phyloP scores from a whole-genome alignment of 1,140 invertebrate genomes.

The Atta colombica region DNA sequence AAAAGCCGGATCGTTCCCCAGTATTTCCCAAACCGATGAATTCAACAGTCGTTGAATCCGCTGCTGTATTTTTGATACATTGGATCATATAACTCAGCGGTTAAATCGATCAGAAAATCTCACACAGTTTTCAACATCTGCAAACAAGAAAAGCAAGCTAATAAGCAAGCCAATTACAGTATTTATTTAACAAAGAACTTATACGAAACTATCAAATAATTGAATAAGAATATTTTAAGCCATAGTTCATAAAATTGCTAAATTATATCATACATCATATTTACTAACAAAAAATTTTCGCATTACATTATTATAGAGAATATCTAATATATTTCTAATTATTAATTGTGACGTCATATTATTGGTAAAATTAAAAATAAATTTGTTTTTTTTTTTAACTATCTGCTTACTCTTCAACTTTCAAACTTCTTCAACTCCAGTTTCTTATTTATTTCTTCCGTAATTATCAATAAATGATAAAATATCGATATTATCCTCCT shows the following conservation, averaged over 20 bases:
- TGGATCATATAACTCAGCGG: conserved; percentile 22
- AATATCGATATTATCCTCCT: conserved; percentile 51
- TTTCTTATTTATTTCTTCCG: conserved; percentile 15
- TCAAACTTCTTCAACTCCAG: neutral
- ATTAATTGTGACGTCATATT: neutral
- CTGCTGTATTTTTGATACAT: conserved; percentile 32
- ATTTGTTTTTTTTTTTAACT: neutral
- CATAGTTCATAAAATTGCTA: neutral
- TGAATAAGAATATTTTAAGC: neutral
- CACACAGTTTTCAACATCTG: neutral
- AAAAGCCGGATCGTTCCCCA: neutral
- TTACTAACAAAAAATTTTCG: neutral
- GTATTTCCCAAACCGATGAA: conserved; percentile 36
- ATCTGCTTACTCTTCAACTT: no score
- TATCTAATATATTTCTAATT: neutral
- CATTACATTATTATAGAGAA: neutral
- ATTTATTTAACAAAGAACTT: neutral
- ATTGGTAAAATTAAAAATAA: neutral
- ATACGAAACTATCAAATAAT: neutral
- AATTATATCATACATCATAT: neutral
- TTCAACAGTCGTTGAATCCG: conserved; percentile 31
- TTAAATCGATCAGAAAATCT: conserved; percentile 35
- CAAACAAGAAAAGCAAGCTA: neutral
- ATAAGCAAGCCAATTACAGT: neutral
- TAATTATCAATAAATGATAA: conserved; percentile 39